Conservation (phyloP, 2,888 invertebrate genomes). For the Magallana nippona region DNA sequence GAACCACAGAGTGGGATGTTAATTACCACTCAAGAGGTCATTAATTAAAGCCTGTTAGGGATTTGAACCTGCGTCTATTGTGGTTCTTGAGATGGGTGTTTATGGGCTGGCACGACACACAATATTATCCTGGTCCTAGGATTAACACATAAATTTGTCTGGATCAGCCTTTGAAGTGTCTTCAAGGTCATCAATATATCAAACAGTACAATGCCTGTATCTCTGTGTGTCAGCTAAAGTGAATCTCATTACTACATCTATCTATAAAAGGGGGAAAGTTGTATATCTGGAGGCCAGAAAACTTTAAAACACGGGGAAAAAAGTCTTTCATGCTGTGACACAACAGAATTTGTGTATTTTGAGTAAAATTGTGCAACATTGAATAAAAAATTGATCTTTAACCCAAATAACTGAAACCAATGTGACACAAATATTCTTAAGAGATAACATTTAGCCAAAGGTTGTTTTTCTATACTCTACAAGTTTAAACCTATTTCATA, state of each 20-base stretch:
- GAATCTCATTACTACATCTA: conserved; percentile 1
- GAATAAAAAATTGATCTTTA: too few relatives aligned
- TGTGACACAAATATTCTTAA: too few relatives aligned
- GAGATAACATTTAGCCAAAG: too few relatives aligned
- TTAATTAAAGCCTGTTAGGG: conserved; percentile 22
- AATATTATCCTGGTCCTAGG: not conserved
- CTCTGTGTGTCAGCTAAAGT: conserved; percentile 19
- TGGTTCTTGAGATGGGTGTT: not conserved
- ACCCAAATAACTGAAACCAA: too few relatives aligned
- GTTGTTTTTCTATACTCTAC: too few relatives aligned
- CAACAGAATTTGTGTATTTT: not conserved
- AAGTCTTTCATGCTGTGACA: not conserved
- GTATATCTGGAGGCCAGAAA: not conserved
- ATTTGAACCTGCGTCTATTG: conserved; percentile 19
- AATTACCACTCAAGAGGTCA: conserved; percentile 18
- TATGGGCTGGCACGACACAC: not conserved
- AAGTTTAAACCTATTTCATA: too few relatives aligned
- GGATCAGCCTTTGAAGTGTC: conserved; percentile 3
- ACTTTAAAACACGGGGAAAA: not conserved
- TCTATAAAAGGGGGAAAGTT: not conserved
- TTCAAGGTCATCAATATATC: conserved; percentile 16
- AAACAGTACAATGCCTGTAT: not conserved
- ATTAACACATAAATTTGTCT: not conserved
- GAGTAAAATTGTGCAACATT: too few relatives aligned
- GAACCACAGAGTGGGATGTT: conserved; percentile 9